Conservation (phyloP, 1,140 invertebrate species). For the Portunus trituberculatus region DNA sequence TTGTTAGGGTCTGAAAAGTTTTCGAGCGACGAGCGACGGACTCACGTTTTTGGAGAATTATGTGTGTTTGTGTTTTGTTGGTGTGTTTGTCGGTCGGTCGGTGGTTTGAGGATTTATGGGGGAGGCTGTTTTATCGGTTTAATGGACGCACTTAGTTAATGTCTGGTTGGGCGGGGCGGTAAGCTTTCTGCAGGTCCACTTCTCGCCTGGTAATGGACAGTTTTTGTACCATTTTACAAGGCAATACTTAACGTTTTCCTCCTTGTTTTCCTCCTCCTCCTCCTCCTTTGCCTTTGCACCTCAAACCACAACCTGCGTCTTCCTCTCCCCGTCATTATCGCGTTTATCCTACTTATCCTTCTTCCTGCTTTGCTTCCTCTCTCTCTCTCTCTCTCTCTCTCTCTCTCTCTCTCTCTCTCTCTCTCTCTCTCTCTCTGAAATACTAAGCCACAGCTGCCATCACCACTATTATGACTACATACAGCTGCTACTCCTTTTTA, state of each 20-base stretch:
- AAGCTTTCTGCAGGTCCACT: neutral
- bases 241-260: neutral
- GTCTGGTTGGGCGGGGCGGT: neutral
- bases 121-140: conserved; percentile 8
- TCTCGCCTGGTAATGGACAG: neutral
- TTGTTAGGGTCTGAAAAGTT: neutral
- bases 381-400: neutral
- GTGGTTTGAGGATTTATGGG: conserved; percentile 9
- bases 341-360: neutral
- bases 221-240: neutral
- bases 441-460: neutral
- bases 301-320: neutral
- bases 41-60: conserved; percentile 9
- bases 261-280: neutral
- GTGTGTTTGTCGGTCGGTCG: neutral
- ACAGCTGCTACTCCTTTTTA: too few relatives aligned
- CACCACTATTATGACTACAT: neutral
- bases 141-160: neutral
- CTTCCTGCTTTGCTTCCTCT: neutral
- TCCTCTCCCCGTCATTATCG: neutral
- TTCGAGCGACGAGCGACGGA: neutral
- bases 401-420: neutral
- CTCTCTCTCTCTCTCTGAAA: too few relatives aligned
- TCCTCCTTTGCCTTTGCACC: neutral
- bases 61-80: neutral